phyloP scores from a whole-genome alignment of 92 coral and sea anemone genomes.

The Meandrina meandrites region DNA sequence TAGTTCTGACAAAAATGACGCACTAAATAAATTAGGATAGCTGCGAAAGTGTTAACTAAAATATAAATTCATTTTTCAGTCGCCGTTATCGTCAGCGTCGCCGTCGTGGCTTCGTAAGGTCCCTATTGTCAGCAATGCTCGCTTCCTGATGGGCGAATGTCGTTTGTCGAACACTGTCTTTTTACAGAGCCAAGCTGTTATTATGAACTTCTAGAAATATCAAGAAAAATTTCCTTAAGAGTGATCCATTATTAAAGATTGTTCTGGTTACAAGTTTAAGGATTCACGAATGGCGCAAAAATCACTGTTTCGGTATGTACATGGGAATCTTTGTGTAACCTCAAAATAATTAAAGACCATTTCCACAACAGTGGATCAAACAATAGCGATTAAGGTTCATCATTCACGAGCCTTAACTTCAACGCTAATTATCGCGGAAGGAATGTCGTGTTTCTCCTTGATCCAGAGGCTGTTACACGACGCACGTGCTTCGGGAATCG shows the following conservation, averaged over 20 bases:
- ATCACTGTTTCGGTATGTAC: not conserved
- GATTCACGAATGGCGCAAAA: too few species aligned
- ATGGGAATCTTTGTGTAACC: not conserved
- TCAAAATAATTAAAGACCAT: not conserved
- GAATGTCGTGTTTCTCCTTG: not conserved
- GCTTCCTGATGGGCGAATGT: not conserved
- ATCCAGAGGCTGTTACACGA: not conserved
- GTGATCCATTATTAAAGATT: too few species aligned
- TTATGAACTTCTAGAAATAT: too few species aligned
- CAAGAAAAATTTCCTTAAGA: too few species aligned
- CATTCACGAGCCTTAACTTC: not conserved
- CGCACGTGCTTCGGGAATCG: not conserved
- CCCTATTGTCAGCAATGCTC: not conserved
- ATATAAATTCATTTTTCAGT: too few species aligned
- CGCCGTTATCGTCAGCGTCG: too few species aligned
- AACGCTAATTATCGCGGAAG: not conserved
- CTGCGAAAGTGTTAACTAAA: too few species aligned
- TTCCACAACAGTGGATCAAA: not conserved
- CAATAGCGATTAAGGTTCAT: not conserved
- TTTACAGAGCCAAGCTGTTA: too few species aligned
- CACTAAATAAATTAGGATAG: too few species aligned
- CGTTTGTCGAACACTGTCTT: not conserved
- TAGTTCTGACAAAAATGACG: too few species aligned
- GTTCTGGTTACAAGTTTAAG: too few species aligned
- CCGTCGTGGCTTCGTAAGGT: too few species aligned